Evolutionary conservation across 2,888 invertebrate genomes (phyloP), one percentile per base, ranked within the genome.

Genomic region (Drosophila borealis): DNA sequence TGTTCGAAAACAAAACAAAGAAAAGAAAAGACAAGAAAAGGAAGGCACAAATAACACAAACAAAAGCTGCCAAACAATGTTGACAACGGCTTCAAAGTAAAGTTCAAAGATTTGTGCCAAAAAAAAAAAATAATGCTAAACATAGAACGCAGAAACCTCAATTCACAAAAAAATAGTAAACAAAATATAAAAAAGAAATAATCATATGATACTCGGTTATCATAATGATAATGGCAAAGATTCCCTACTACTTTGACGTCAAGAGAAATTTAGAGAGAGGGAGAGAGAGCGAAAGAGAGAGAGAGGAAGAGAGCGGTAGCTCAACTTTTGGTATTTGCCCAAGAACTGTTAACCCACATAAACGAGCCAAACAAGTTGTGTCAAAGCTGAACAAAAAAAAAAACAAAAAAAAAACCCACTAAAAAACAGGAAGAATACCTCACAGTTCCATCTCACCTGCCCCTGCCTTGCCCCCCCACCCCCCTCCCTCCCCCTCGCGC

Each of bases 271-370:
- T 19, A 66, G 62, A 11, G 29, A 50, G 60, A 51, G n/a, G 1
- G 6, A 39, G 10, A 44, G n/a, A 36, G 10, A 8, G 17, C 6
- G 1, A 33, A 4, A n/a, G 42, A 3, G 10, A 9, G n/a, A 39
- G 49, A 19, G 9, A 41, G 42, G 4, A 4, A 33, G 21, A 17
- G 34, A 45, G n/a, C 10, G 13, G 10, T 10, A 5, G 39, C 34
- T 57, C 9, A 9, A 11, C 36, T 63, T 67, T 62, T 70, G 76
- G 74, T 77, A 72, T 74, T 57, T 39, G 62, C 68, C 70, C 72
- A 85, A 80, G 85, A 78, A 85, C 78, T 85, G 72, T 88, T 87
- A 84, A 85, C 84, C 85, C 88, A 88, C 85, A 80, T 87, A 74
- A 69, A 66, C 81, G 56, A 51, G 65, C 65, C 62, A 54, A 75